Percentiles rank a stretch among this genome's conserved stretches.
Evolutionary conservation across 2,113 vertebrate genomes (phyloP).

Genomic region (Anguilla japonica): DNA sequence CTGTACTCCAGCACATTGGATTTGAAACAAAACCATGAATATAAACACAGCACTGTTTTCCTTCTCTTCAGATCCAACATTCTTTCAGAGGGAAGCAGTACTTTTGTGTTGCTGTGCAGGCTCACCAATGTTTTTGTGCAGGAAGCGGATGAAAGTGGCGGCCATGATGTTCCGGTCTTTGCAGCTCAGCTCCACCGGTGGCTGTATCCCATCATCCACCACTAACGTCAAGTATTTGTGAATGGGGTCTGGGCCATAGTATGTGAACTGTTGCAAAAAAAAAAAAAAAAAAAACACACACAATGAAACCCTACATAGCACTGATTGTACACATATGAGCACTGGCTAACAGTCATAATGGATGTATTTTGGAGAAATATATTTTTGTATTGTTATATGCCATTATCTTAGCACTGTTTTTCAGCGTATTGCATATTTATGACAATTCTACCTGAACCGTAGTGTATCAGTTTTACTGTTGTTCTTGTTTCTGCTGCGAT

Average conservation of each 20-base stretch:
- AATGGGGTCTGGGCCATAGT: conserved; percentile 90
- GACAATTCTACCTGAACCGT: too few species aligned
- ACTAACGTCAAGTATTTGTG: conserved; percentile 92
- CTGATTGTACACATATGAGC: background rate
- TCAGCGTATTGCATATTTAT: too few species aligned
- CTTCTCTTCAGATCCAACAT: background rate
- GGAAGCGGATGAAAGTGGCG: conserved; percentile 95
- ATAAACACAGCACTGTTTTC: background rate
- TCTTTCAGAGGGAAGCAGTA: background rate
- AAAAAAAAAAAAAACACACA: background rate
- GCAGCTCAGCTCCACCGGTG: conserved; percentile 96
- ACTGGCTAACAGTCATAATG: too few species aligned
- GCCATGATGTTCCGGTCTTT: conserved; percentile 98
- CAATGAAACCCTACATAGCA: background rate
- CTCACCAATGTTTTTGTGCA: conserved; percentile 98
- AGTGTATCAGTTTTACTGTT: background rate
- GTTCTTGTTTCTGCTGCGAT: too few species aligned
- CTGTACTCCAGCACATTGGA: too few species aligned
- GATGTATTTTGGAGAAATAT: too few species aligned
- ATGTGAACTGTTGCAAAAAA: conserved; percentile 81
- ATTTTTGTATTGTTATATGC: too few species aligned
- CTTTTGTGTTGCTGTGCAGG: conserved; percentile 18
- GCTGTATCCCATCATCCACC: conserved; percentile 97
- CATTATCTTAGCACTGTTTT: too few species aligned
- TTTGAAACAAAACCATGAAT: too few species aligned